Evolutionary conservation across 2,113 vertebrate species (phyloP), one percentile per base, ranked within the genome.

Genomic region (Benthochromis sp.): DNA sequence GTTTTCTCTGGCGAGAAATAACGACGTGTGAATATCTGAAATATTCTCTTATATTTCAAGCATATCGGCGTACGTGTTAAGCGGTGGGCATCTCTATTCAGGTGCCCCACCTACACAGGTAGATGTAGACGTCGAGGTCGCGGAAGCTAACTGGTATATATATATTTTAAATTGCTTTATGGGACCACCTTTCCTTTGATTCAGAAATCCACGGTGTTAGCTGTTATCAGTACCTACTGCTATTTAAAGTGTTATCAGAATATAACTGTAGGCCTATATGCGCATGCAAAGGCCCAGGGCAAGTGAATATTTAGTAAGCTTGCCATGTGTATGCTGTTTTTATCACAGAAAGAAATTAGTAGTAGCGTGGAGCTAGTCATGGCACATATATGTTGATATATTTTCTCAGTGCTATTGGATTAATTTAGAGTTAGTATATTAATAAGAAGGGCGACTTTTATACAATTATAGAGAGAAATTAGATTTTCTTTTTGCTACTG

Each of bases 71-170:
- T 78, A n/a, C 7, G 73, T 82, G 47, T 54, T 79, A 76, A 86
- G 55, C 81, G 14, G 27, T 34, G 81, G 29, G 16, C 88, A 86
- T 88, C 86, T 86, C 53, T 80, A 2, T 83, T 59, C 13, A 45
- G 54, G 87, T 76, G 84, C 87, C 88, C 83, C 85, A 92, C 92
- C 90, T 94, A 87, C 79, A 90, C 88, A 93, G 88, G 92, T 92
- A 91, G 81, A 90, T 59, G 63, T 21, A 63, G 43, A 83, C 61
- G 57, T 43, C 13, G 24, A 81, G 40, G 80, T 47, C 24, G 53
- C 14, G 14, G 36, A 52, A 81, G 50, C 40, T 38, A 7, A 19
- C 4, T 27, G 29, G 3, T 66, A 4, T 38, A 21, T 38, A 69
- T 82, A 9, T n/a, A 11, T 8, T 19, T 38, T 21, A 21, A 66